Evolutionary conservation across 2,113 vertebrate genomes (phyloP).

Genomic region (Engraulis encrasicolus): DNA sequence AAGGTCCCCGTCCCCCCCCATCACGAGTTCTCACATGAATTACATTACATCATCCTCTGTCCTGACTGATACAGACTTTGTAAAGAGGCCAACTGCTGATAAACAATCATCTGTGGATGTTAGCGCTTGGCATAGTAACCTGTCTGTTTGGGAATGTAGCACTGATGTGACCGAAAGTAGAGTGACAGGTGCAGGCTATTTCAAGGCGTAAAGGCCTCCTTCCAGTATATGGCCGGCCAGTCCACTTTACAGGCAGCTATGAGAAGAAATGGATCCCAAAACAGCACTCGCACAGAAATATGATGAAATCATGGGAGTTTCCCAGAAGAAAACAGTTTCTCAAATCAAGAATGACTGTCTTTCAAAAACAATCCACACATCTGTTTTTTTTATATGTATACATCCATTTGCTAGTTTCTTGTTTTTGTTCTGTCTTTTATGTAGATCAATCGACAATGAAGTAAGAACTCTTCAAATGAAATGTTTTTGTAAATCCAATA

Average conservation of each 20-base stretch:
- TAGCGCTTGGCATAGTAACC: conserved; percentile 11
- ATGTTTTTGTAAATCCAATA: no score
- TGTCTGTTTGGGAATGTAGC: neutral
- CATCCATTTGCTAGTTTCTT: no score
- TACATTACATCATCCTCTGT: conserved; percentile 1
- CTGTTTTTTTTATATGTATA: no score
- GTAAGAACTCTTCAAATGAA: no score
- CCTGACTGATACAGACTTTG: neutral
- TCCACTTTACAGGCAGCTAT: neutral
- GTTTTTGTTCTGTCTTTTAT: no score
- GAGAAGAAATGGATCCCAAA: neutral
- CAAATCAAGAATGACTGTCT: no score
- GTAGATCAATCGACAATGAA: no score
- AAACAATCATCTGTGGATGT: neutral
- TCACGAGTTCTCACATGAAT: neutral
- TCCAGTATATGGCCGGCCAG: conserved; percentile 6
- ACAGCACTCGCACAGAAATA: neutral
- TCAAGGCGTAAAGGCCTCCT: conserved; percentile 8
- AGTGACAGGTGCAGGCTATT: conserved; percentile 9
- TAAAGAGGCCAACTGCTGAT: neutral
- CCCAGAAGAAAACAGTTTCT: no score
- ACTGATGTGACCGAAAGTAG: conserved; percentile 13
- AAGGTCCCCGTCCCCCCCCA: no score
- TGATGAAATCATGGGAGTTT: neutral
- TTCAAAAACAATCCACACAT: no score